Percentiles rank a stretch among this genome's conserved stretches.
These are phyloP conservation scores for Platygyra sinensis DNA, from an alignment of 64 coral and sea anemone species.

Conservation along the genomic window DNA sequence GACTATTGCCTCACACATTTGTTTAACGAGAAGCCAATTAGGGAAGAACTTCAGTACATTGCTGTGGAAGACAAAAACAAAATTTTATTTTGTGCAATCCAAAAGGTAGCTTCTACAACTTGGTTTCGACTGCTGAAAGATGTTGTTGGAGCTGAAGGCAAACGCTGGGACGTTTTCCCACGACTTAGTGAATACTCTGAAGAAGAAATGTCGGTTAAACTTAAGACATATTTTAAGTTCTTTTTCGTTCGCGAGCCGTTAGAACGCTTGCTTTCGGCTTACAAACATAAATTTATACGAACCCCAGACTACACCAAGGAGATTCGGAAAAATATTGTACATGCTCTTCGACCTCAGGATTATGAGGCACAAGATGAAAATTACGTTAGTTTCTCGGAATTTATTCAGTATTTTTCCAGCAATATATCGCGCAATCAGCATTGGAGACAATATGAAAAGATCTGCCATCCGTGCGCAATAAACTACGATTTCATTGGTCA, in stretches of 20 bases:
- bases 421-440: background rate
- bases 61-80: too few relatives aligned
- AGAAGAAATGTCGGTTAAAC: background rate
- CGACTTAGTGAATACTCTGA: background rate
- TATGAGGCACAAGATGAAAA: background rate
- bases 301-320: background rate
- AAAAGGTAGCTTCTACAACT: too few relatives aligned
- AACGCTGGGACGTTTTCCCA: background rate
- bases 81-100: too few relatives aligned
- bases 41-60: too few relatives aligned
- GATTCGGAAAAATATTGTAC: background rate
- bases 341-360: background rate
- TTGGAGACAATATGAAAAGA: slow-evolving; percentile 11
- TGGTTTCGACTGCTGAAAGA: background rate
- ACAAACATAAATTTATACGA: background rate
- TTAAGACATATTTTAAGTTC: background rate
- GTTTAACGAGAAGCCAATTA: too few relatives aligned
- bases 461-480: background rate
- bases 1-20: too few relatives aligned
- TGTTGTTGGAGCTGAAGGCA: background rate
- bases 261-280: background rate
- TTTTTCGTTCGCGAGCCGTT: slow-evolving; percentile 1
- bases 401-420: slow-evolving; percentile 1
- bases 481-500: slow-evolving; percentile 17
- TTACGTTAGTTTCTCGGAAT: background rate